Evolutionary conservation across 64 coral and sea anemone species (phyloP).

Genomic region (Montipora capricornis): DNA sequence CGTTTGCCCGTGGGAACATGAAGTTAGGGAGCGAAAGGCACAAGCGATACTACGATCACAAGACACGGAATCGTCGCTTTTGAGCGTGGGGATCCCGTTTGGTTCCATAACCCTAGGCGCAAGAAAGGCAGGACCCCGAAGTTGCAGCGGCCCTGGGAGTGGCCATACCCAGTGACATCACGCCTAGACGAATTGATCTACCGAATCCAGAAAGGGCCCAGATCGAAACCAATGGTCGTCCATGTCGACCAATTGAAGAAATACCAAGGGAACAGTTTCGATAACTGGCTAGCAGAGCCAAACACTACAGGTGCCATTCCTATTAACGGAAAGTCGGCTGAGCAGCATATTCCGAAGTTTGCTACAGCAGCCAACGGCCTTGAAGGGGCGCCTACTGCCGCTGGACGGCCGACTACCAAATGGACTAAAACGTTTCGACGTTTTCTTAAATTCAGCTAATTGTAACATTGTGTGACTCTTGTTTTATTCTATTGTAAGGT

Average conservation of each 20-base stretch:
- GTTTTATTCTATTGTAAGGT: background rate
- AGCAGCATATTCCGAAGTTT: background rate
- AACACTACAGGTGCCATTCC: background rate
- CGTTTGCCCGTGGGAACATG: slow-evolving; percentile 47
- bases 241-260: slow-evolving; percentile 22
- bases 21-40: background rate
- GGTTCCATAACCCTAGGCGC: slow-evolving; percentile 30
- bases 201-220: slow-evolving; percentile 27
- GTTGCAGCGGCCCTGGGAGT: slow-evolving; percentile 36
- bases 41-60: background rate
- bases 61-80: background rate
- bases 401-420: background rate
- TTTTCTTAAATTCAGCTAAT: no score
- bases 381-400: background rate
- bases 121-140: slow-evolving; percentile 60
- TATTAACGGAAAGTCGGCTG: background rate
- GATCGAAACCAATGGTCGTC: slow-evolving; percentile 29
- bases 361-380: background rate
- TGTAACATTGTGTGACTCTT: background rate
- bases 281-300: background rate
- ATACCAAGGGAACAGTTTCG: slow-evolving; percentile 25
- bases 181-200: slow-evolving; percentile 42
- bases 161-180: background rate
- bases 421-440: background rate
- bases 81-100: slow-evolving; percentile 32